phyloP scores from a whole-genome alignment of 2,797 vertebrate genomes.

The Coilia nasus region DNA sequence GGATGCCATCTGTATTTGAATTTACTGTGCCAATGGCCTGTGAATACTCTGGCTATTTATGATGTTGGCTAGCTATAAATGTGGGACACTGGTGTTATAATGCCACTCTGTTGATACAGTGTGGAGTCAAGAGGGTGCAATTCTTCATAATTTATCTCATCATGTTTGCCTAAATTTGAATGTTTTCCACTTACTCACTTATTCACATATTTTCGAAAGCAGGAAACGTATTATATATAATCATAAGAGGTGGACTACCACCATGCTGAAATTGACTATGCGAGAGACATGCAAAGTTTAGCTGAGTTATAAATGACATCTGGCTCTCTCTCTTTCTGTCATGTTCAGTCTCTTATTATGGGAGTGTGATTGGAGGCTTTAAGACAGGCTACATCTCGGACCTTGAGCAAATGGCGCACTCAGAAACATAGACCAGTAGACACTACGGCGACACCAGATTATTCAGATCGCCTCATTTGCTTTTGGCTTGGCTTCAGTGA shows the following conservation, averaged over 20 bases:
- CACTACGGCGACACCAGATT: background rate
- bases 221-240: background rate
- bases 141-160: background rate
- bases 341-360: slow-evolving; percentile 9
- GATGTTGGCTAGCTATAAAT: background rate
- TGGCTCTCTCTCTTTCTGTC: background rate
- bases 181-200: background rate
- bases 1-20: background rate
- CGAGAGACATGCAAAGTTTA: background rate
- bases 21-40: background rate
- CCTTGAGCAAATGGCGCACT: background rate
- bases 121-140: background rate
- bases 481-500: background rate
- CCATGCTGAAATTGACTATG: background rate
- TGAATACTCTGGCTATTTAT: background rate
- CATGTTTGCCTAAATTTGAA: background rate
- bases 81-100: background rate
- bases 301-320: background rate
- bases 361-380: background rate
- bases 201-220: background rate
- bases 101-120: background rate
- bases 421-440: background rate
- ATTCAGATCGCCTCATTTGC: background rate
- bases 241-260: background rate
- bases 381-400: background rate